Base-by-base conservation (phyloP, 2,888 invertebrate genomes). In the Amiota communis region DNA sequence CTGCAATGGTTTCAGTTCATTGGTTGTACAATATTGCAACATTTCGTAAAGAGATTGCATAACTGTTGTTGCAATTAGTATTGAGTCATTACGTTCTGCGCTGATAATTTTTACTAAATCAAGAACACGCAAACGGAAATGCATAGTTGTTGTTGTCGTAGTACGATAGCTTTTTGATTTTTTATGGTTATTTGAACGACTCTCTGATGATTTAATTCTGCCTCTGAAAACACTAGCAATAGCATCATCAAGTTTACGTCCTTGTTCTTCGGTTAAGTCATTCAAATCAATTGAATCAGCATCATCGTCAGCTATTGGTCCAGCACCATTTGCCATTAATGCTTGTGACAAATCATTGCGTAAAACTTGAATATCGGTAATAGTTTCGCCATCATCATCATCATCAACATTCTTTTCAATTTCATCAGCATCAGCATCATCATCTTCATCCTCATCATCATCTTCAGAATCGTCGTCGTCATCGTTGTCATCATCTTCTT, bases 181-280 rank as follows among this genome's bases (percentile, higher is more conserved):
- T 78, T 91, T 91, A n/a, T 77, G 79, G 59, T 80, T 76, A 9
- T 77, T 74, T 87, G 90, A 68, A 48, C 17, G 46, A 13, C 13
- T 12, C 59, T 59, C 23, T 10, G 11, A 20, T 73, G 78, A 78
- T 72, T 83, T 93, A 85, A 96, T 96, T 73, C 85, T 76, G 0
- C 79, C 78, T 72, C 83, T 93, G 85, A 96, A 96, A 0, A 94
- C 96, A 72, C 93, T 93, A 0, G 94, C 93, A 73, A 96, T 89
- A 0, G 95, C 94, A 77, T 92, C 92, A 81, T 96, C 94, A 1
- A 95, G 88, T 84, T 92, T 92, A 74, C 92, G 92, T 12, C 95
- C 96, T 87, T 95, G 94, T 76, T 93, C 93, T 81, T 96, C 95
- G 77, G 92, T 92, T 82, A 96, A 92, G 82, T 95, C 92, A 84